phyloP scores from a whole-genome alignment of 2,797 vertebrate genomes.

The Danio kyathit region DNA sequence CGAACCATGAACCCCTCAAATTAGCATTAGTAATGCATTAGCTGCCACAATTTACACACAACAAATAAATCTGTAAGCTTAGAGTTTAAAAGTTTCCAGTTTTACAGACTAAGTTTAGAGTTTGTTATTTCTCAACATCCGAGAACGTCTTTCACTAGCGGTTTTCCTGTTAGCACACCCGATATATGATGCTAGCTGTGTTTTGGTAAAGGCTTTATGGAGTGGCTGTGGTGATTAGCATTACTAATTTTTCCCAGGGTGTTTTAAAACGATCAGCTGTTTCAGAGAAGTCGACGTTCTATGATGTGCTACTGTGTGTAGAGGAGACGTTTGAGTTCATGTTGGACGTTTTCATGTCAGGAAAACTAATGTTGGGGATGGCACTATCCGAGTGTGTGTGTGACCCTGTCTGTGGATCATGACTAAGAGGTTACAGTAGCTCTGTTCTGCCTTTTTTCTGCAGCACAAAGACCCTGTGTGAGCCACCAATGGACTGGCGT shows the following conservation, averaged over 20 bases:
- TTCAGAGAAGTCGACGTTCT: neutral
- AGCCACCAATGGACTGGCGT: constrained; percentile 46
- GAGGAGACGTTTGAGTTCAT: constrained; percentile 29
- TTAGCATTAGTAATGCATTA: neutral
- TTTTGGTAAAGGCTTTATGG: neutral
- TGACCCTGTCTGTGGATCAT: constrained; percentile 54
- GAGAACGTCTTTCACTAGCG: neutral
- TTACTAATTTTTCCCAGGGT: too few species aligned
- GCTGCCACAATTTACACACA: neutral
- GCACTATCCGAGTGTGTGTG: constrained; percentile 34
- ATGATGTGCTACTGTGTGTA: constrained; percentile 2
- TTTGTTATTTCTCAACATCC: neutral
- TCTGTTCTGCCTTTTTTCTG: constrained; percentile 74
- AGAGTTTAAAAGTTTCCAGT: neutral
- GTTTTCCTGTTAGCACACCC: neutral
- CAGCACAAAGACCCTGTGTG: constrained; percentile 79
- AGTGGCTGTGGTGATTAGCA: neutral
- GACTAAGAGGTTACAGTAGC: constrained; percentile 65
- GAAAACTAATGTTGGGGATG: constrained; percentile 49
- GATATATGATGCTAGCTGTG: constrained; percentile 20
- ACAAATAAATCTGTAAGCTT: neutral
- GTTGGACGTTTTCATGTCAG: constrained; percentile 32
- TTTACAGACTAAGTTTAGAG: neutral
- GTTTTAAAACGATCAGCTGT: neutral
- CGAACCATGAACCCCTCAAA: neutral